Base-by-base conservation (phyloP, 2,113 vertebrate genomes). In the Alligator sinensis region DNA sequence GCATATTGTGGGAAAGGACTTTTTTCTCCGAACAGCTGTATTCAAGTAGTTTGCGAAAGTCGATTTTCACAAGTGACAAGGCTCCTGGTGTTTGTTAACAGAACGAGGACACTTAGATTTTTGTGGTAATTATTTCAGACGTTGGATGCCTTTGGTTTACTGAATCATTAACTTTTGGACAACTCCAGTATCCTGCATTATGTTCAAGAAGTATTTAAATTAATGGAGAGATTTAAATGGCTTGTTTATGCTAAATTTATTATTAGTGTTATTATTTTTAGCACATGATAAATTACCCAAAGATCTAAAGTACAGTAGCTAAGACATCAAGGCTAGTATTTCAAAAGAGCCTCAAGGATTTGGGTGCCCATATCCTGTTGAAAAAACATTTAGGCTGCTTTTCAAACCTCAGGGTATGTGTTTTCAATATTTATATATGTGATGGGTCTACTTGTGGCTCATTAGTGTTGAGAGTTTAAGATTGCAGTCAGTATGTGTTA, bases 51-150 rank as follows among this genome's bases (percentile, higher is more conserved):
- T 72, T 5, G 34, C 9, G 30, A 78, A 14, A 22, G 12, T 11
- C 14, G 77, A 24, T 60, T 28, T 22, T 24, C 58, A 30, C 13
- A 9, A 78, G 28, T 57, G 5, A 24, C n/a, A 19, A n/a, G 8
- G 18, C 58, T 77, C 22, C 5, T 34, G n/a, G 14, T 34, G 22
- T 54, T 58, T 60, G 61, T 77, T 11, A 27, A 38, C 1, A 15
- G 24, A 6, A 16, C 12, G 59, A 28, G 28, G 18, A n/a, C 72
- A 28, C 34, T 3, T 72, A 7, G 0, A 0, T 6, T 1, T 57
- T 54, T 64, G 12, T 8, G 27, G 54, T 2, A 3, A 8, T 1
- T 24, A 86, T 38, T 55, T 47, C 38, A 2, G 2, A 66, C 61
- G 54, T 87, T 2, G 30, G 62, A 8, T 87, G 74, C 22, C 4